These are phyloP conservation scores for Ommatoiulus sabulosus DNA, from an alignment of 2,888 invertebrate species.

Conservation along the genomic window DNA sequence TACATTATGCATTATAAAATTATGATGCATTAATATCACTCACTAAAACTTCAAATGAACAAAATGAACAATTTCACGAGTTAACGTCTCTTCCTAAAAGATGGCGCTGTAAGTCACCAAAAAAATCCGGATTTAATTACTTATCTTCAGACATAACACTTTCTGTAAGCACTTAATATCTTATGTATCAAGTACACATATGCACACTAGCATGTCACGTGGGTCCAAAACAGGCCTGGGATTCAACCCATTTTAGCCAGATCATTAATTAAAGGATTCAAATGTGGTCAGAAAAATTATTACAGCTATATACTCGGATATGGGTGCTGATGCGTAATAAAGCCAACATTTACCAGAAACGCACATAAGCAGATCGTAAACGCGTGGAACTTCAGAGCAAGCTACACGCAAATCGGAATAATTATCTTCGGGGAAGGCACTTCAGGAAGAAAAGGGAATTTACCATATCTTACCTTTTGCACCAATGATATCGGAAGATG, in stretches of 20 bases:
- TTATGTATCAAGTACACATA: too few species aligned
- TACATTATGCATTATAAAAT: too few species aligned
- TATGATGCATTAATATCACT: too few species aligned
- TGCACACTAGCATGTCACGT: neutral
- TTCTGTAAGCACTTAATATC: too few species aligned
- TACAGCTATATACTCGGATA: neutral
- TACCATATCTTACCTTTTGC: constrained; percentile 69
- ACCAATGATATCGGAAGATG: constrained; percentile 69
- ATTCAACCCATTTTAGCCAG: neutral
- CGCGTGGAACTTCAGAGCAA: neutral
- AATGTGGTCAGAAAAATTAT: neutral
- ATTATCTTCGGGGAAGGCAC: neutral
- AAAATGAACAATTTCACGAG: too few species aligned
- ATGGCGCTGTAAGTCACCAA: too few species aligned
- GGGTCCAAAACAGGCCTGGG: neutral
- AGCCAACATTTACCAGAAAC: neutral
- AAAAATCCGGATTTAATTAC: too few species aligned
- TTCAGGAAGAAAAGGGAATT: neutral
- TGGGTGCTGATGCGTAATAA: neutral
- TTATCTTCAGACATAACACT: too few species aligned
- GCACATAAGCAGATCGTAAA: neutral
- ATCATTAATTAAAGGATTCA: neutral
- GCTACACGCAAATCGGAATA: neutral
- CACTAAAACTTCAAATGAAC: too few species aligned
- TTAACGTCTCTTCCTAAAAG: too few species aligned